Base-by-base conservation (phyloP, 2,888 invertebrate genomes). In the Polia nebulosa region DNA sequence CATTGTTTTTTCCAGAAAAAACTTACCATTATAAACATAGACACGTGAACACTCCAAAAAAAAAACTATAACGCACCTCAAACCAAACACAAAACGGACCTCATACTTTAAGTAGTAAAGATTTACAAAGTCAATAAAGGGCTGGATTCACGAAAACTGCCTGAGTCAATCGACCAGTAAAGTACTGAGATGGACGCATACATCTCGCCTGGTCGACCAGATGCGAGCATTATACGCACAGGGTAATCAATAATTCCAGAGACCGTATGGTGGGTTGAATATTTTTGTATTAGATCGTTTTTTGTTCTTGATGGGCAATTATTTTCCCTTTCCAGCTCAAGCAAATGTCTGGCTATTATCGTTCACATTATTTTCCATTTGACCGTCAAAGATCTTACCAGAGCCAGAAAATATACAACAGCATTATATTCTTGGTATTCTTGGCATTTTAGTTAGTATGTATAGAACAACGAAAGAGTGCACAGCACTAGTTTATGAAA, bases 111-210 rank as follows among this genome's bases (percentile, higher is more conserved):
- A 11, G 32, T 22, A 25, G 36, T 52, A 34, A 74, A 67, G 81
- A 81, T 79, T 81, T 79, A 79, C 58, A 70, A 77, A 67, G 27
- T 52, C 79, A 68, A 78, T 78, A 78, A 68, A 73, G 45, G 61
- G 22, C 20, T 49, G 53, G 47, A 72, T 59, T 39, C 78, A 81
- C 57, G 64, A 67, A 81, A 81, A 69, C 51, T 51, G 56, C 51
- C 57, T 8, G 25, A 17, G 34, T 4, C 47, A 22, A 69, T 78
- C 52, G 78, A 67, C 81, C 81, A 78, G 64, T 81, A 67, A 73
- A 81, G 57, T 67, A 78, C 51, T 67, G 34, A 67, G 51, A 79
- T 71, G 49, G 65, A 45, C 41, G 17, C 53, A 69, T 81, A 66
- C 47, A 34, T 81, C 79, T 79, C 77, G 44, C 34, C 3, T 17